These are phyloP conservation scores for Chelon labrosus DNA, from an alignment of 2,797 vertebrate genomes.

Conservation along the genomic window DNA sequence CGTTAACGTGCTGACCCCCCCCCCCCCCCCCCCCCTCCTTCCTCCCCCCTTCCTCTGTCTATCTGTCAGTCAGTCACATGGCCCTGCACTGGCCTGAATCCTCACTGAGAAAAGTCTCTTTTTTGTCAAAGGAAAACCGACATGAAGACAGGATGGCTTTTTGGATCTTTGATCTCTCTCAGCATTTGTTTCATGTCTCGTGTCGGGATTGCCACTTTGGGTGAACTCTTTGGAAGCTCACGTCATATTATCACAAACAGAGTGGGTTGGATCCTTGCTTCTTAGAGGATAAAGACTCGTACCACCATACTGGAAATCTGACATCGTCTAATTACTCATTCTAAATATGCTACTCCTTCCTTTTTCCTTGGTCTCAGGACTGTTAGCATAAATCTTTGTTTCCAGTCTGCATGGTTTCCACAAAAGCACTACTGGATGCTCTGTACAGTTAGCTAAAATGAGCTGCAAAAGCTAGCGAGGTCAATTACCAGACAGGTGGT, in stretches of 20 bases:
- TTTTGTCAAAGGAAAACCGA: conserved; percentile 33
- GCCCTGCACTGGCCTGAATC: conserved; percentile 43
- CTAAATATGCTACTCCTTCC: background rate
- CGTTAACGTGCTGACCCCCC: conserved; percentile 73
- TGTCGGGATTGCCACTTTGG: background rate
- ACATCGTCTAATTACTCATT: background rate
- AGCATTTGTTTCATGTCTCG: conserved; percentile 25
- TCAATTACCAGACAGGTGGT: too few species aligned
- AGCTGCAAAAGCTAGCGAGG: too few species aligned
- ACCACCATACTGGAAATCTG: background rate
- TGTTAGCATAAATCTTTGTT: background rate
- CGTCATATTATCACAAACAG: background rate
- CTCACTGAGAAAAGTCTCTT: conserved; percentile 29
- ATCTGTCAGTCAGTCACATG: conserved; percentile 58
- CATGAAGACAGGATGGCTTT: conserved; percentile 11
- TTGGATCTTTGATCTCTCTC: conserved; percentile 36
- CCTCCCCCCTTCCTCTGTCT: conserved; percentile 41
- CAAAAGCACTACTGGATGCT: too few species aligned
- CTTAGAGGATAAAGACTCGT: background rate
- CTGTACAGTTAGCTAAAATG: too few species aligned
- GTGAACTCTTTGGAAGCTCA: conserved; percentile 20
- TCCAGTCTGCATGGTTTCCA: too few species aligned
- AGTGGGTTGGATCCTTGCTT: background rate
- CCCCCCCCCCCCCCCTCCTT: conserved; percentile 23
- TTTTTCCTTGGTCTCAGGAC: background rate